phyloP scores from a whole-genome alignment of 2,113 vertebrate genomes.

The Corynorhinus townsendii region DNA sequence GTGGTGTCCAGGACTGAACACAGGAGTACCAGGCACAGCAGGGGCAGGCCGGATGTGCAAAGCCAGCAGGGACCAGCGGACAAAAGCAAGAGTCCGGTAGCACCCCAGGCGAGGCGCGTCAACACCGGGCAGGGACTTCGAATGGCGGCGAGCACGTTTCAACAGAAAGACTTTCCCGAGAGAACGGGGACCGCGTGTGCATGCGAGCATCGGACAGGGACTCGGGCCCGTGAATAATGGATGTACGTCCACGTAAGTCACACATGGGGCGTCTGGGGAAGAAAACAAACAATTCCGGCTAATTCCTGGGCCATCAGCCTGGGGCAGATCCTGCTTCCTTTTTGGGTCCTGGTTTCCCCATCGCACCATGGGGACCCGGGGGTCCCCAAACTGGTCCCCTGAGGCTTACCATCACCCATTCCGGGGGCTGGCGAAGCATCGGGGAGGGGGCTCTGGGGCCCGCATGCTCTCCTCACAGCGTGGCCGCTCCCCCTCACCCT shows the following conservation, averaged over 20 bases:
- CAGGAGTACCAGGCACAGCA: not conserved
- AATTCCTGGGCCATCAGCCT: not conserved
- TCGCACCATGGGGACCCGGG: rapidly evolving
- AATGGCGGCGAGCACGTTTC: not conserved
- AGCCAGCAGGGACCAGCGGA: not conserved
- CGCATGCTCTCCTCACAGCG: not conserved
- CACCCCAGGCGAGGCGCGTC: not conserved
- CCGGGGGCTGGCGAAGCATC: no score
- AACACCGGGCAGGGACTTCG: not conserved
- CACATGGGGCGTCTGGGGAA: not conserved
- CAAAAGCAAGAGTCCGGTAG: not conserved
- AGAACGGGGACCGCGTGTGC: not conserved
- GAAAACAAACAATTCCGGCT: not conserved
- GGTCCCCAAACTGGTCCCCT: not conserved
- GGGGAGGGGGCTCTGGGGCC: not conserved
- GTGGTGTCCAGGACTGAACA: rapidly evolving
- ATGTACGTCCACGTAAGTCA: not conserved
- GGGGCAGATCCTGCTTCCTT: not conserved
- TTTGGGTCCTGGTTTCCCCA: not conserved
- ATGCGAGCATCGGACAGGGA: not conserved
- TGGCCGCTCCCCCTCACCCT: not conserved
- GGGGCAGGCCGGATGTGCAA: no score
- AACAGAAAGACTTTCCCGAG: not conserved
- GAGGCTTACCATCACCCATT: not conserved
- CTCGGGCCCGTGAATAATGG: not conserved